Base-by-base conservation (phyloP, 2,888 invertebrate species). In the Synergus laeviventris region DNA sequence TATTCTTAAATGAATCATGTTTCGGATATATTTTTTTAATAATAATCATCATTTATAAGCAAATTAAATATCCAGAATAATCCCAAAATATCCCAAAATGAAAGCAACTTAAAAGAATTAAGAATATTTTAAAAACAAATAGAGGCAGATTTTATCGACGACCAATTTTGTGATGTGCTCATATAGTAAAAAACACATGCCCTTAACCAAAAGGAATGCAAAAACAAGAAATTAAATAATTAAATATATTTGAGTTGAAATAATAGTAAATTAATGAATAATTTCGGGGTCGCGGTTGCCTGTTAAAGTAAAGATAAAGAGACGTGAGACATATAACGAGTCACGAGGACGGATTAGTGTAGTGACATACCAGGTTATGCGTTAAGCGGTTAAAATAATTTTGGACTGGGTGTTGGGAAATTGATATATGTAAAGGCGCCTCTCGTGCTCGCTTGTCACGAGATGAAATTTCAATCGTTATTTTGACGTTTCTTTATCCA, bases 361-460 rank as follows among this genome's bases (percentile, higher is more conserved):
- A 9, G 36, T 49, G 8, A 49, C 45, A 49, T 49, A 70, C 45
- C 31, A 70, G 31, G 36, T 70, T 49, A 70, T 70, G 70, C 24
- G 31, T 70, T 49, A 36, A 70, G 70, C 70, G 49, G 49, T 70
- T 49, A 70, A 70, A 70, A 49, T 70, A 70, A 70, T 70, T 70
- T 49, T 70, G 18, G 49, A 70, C 70, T 16, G 21, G 9, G 31
- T 49, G 49, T 70, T 49, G n/a, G n/a, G 49, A 49, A 66, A 66
- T 45, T n/a, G 31, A 45, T 24, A 31, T n/a, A 49, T n/a, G 49
- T n/a, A n/a, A 49, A 31, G 49, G 36, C 49, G 31, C 45, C 49
- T 70, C 45, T 70, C 64, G 16, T 38, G n/a, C 38, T 38, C 12
- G 9, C 36, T 4, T 12, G 31, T 49, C 49, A 31, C 16, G 24